phyloP scores from a whole-genome alignment of 2,113 vertebrate species.

The Butorides virescens region DNA sequence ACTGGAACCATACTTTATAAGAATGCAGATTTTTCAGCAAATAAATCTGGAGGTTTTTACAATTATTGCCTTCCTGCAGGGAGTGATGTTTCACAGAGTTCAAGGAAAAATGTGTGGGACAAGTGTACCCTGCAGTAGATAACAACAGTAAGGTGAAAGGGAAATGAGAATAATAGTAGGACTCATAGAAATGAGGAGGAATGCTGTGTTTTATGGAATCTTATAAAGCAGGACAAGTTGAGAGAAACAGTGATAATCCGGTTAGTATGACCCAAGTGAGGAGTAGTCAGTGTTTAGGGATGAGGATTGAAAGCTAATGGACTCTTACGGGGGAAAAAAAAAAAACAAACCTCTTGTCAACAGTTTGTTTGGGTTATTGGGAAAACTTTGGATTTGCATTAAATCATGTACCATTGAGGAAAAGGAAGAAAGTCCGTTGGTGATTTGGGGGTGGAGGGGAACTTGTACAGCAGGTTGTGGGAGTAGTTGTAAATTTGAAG shows the following conservation, averaged over 20 bases:
- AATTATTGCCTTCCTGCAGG: neutral
- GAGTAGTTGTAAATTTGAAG: neutral
- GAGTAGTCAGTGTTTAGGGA: neutral
- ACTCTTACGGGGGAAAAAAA: neutral
- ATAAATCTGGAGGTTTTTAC: neutral
- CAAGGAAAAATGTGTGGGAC: neutral
- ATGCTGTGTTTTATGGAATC: neutral
- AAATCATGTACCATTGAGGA: neutral
- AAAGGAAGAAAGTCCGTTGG: neutral
- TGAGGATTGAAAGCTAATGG: neutral
- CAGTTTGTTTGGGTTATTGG: neutral
- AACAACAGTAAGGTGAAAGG: constrained; percentile 18
- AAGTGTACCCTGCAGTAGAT: neutral
- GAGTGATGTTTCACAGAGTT: constrained; percentile 1
- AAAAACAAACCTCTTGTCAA: neutral
- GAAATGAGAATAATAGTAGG: neutral
- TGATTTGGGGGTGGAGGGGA: neutral
- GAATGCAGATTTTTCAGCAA: neutral
- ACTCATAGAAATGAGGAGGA: neutral
- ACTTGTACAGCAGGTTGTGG: neutral
- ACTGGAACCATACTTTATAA: neutral
- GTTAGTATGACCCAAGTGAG: neutral
- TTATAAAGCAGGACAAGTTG: neutral
- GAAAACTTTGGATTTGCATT: neutral
- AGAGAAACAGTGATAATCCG: neutral